Percentiles rank a stretch among this genome's conserved stretches.
Conservation (phyloP, 2,888 invertebrate species). For the Automeris io region DNA sequence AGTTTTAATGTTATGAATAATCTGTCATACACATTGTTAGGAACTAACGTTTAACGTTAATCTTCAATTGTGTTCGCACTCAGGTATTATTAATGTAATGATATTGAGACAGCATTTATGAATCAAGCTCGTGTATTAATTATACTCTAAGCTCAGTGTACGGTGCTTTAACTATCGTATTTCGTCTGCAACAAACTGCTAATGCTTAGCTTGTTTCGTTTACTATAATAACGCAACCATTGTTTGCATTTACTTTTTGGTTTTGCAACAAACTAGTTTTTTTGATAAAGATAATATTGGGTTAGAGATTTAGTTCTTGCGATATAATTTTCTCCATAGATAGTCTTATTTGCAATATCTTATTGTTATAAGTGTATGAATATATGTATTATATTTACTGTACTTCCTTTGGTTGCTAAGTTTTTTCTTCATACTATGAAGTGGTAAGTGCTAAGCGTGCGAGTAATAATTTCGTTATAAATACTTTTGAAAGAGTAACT, state of each 20-base stretch:
- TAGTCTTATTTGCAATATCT: too few species aligned
- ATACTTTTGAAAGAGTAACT: too few species aligned
- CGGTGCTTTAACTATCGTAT: conserved; percentile 13
- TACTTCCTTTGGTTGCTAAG: too few species aligned
- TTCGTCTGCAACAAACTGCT: conserved; percentile 30
- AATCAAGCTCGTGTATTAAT: conserved; percentile 36
- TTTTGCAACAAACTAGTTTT: conserved; percentile 63
- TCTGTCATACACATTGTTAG: too few species aligned
- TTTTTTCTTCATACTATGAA: too few species aligned
- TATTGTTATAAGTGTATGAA: too few species aligned
- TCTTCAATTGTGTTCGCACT: conserved; percentile 12
- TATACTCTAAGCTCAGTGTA: conserved; percentile 24
- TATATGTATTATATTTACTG: too few species aligned
- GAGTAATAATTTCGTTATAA: too few species aligned
- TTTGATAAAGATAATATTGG: conserved; percentile 34
- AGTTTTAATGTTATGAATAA: too few species aligned
- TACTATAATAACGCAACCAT: conserved; percentile 52
- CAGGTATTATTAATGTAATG: conserved; percentile 28
- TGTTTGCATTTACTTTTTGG: conserved; percentile 28
- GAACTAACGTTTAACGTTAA: too few species aligned
- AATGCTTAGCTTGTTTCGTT: conserved; percentile 56
- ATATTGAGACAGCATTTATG: conserved; percentile 32
- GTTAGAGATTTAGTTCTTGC: neutral
- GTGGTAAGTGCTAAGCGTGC: too few species aligned
- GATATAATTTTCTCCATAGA: too few species aligned